Base-by-base conservation (phyloP, 2,888 invertebrate species). In the Xylota segnis region DNA sequence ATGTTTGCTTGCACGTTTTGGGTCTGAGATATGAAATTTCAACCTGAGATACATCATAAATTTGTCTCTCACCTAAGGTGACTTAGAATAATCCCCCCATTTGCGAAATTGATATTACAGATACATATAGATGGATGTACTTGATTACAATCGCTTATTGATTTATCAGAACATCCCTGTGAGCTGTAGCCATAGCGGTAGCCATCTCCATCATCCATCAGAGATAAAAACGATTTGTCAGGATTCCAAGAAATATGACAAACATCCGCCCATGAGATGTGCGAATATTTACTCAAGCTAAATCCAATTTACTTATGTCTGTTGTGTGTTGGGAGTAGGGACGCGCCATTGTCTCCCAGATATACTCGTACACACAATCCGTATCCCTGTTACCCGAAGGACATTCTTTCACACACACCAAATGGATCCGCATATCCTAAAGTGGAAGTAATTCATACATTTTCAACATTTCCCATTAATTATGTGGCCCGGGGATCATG, bases 201-300 rank as follows among this genome's bases (percentile, higher is more conserved):
- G 54, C 52, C 52, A 27, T 63, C 74, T 16, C 18, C 14, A 52
- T 29, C 52, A 74, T 74, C 29, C 74, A 74, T 74, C 74, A 63
- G 40, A 65, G 18, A 54, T 32, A 54, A 74, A 65, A 74, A 74
- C 45, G 54, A 75, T 75, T 75, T 75, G 75, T 65, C 75, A 75
- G 45, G 27, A 32, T 75, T 56, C 75, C 65, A 75, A 75, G 23
- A 63, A 74, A 61, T 74, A 74, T 63, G 63, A 74, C 29, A 29
- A 37, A 43, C 43, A 40, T 74, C 43, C 61, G 29, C 58, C 58
- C 37, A 40, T 16, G 50, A 37, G 18, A 68, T 29, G 37, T 16
- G 43, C 61, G 29, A 29, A 47, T 47, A 47, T 43, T 45, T 16
- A 50, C 65, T 50, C 50, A 65, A 50, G 34, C 50, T 50, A 65